Evolutionary conservation across 1,140 invertebrate genomes (phyloP).

Genomic region (Lethocerus indicus): DNA sequence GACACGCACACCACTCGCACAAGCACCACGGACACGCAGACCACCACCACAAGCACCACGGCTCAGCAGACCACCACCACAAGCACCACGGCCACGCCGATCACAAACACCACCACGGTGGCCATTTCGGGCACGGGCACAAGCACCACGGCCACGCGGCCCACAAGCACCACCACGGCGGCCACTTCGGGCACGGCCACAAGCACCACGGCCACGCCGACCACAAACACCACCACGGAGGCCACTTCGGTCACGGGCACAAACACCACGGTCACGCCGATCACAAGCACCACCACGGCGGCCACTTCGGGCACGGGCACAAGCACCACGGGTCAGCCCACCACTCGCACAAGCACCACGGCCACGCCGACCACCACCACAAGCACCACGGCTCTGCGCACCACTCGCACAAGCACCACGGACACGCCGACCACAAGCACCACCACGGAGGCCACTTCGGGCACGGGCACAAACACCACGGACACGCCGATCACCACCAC

Average conservation of each 20-base stretch:
- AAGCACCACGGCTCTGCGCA: conserved; percentile 7
- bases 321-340: conserved; percentile 9
- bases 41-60: not conserved
- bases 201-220: not conserved
- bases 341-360: conserved; percentile 11
- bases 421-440: conserved; percentile 8
- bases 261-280: not conserved
- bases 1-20: not conserved
- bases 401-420: conserved; percentile 9
- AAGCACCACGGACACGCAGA: not conserved
- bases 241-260: not conserved
- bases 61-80: not conserved
- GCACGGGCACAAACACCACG: conserved; percentile 9
- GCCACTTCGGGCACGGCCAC: not conserved
- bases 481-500: conserved; percentile 6
- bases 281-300: not conserved
- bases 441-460: conserved; percentile 4
- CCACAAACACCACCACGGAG: not conserved
- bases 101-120: not conserved
- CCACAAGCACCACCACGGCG: not conserved
- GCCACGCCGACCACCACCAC: conserved; percentile 7
- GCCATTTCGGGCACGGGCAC: not conserved
- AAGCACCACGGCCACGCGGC: too few species aligned
- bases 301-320: too few species aligned
- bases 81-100: not conserved